A percentile compares a stretch with the other conserved stretches of the same genome.
These are phyloP conservation scores for Eupristina koningsbergeri DNA, from an alignment of 1,140 invertebrate species.

Conservation along the genomic window DNA sequence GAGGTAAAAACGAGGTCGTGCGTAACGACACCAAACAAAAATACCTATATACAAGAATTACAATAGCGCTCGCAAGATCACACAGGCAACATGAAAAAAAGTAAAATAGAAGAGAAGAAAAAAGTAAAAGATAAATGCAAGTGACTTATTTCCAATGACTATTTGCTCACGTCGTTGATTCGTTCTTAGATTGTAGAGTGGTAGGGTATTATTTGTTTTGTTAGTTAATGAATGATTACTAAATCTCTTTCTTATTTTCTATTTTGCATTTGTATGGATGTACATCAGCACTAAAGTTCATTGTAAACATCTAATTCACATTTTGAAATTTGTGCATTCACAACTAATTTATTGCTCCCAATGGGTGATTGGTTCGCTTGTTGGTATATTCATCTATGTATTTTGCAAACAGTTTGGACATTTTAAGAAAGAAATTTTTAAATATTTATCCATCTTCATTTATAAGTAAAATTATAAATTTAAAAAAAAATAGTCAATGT, in stretches of 20 bases:
- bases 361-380: not conserved
- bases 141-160: conserved; percentile 28
- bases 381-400: no score
- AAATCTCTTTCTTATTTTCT: not conserved
- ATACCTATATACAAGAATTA: conserved; percentile 19
- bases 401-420: no score
- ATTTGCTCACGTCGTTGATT: conserved; percentile 24
- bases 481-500: no score
- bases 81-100: not conserved
- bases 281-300: not conserved
- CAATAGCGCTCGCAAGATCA: conserved; percentile 32
- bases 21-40: conserved; percentile 9
- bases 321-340: not conserved
- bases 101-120: not conserved
- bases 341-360: not conserved
- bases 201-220: no score
- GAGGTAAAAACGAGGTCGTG: conserved; percentile 46
- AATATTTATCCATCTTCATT: not conserved
- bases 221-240: not conserved
- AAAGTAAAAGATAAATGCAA: not conserved
- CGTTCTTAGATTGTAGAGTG: conserved; percentile 32
- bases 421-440: no score
- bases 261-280: not conserved
- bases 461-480: no score
- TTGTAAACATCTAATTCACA: not conserved